Base-by-base conservation (phyloP, 1,140 invertebrate species). In the Scaptomyza graminum region DNA sequence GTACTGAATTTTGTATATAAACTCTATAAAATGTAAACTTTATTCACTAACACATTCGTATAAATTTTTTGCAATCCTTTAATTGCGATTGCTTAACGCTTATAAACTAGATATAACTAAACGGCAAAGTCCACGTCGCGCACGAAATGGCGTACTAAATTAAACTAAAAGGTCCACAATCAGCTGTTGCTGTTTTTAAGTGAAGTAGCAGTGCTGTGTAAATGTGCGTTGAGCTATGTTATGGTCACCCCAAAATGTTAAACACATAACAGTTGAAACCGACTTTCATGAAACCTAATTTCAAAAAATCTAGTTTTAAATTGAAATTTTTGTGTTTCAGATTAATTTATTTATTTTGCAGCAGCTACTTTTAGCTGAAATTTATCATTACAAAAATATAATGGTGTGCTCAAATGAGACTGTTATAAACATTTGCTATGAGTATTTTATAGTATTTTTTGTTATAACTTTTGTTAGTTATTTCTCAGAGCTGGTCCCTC, bases 1-100 rank as follows among this genome's bases (percentile, higher is more conserved):
- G 39, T 54, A 65, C 41, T 52, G 54, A 56, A 71, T 72, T 64
- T 72, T 64, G 15, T 77, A 47, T 77, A 41, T 41, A 87, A 87
- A 81, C 34, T 25, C 12, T 71, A 37, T 50, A 11, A 56, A 49
- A 50, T 61, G 55, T 63, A 16, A 54, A 57, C 47, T 28, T 46
- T 64, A 51, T 59, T 25, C 34, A 59, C 54, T 56, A 63, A 63
- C 31, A 67, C 69, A 54, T 37, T 22, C 25, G 61, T 43, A 15
- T 57, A 15, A 43, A 15, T 64, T 63, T 64, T 63, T 65, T 51
- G 51, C 37, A 71, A 66, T 41, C 41, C 56, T 41, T 13, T 49
- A 49, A 47, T 7, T 6, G 34, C 11, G n/a, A 31, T 22, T 60
- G n/a, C 16, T 18, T 22, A 37, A 37, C 8, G 39, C 31, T 49